phyloP scores from a whole-genome alignment of 2,888 invertebrate species.

The Sarcophaga caerulescens region DNA sequence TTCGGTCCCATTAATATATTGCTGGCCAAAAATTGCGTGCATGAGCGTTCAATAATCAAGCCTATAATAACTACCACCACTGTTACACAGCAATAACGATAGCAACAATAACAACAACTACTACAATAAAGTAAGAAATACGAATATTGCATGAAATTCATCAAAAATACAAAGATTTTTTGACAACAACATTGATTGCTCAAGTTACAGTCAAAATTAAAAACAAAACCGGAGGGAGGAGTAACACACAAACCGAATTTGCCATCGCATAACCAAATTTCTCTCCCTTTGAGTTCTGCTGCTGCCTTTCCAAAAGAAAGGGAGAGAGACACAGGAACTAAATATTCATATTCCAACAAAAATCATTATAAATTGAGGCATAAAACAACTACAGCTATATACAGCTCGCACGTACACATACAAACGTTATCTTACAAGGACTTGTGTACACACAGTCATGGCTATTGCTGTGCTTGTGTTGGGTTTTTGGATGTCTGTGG shows the following conservation, averaged over 20 bases:
- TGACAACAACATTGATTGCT: conserved; percentile 68
- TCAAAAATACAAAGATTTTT: conserved; percentile 62
- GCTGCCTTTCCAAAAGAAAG: neutral
- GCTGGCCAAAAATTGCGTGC: neutral
- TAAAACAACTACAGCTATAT: conserved; percentile 9
- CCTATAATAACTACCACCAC: conserved; percentile 29
- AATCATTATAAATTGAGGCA: conserved; percentile 9
- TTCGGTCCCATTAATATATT: neutral
- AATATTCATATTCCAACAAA: conserved; percentile 42
- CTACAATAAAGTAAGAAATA: neutral
- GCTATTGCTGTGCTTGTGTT: too few species aligned
- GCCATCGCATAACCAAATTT: neutral
- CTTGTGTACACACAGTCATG: neutral
- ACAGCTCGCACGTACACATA: neutral
- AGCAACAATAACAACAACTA: conserved; percentile 16
- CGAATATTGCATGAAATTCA: conserved; percentile 64
- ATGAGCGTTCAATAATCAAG: conserved; percentile 33
- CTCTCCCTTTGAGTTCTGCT: neutral
- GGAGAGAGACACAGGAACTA: neutral
- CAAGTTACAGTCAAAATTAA: conserved; percentile 53
- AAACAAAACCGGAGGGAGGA: conserved; percentile 24
- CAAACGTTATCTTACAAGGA: neutral
- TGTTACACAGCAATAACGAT: conserved; percentile 17
- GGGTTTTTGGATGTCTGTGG: too few species aligned
- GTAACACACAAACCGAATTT: neutral